A percentile compares a stretch with the other conserved stretches of the same genome.
phyloP scores from a whole-genome alignment of 1,140 invertebrate species.

The Copidosoma floridanum region DNA sequence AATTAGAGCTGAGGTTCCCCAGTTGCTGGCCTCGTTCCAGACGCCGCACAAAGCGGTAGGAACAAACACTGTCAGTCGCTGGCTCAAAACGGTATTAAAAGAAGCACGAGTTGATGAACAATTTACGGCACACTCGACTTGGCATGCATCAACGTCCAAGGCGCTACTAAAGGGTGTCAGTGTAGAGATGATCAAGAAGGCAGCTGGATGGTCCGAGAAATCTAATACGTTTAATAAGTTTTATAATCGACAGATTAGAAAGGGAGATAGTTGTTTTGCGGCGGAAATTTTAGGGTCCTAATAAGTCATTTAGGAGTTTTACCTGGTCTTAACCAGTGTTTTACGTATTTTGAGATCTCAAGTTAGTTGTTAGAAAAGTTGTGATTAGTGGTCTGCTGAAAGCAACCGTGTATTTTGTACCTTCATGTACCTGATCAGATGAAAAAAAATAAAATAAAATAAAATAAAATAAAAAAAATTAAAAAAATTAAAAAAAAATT shows the following conservation, averaged over 20 bases:
- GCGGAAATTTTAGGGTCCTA: not conserved
- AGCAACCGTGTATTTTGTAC: too few species aligned
- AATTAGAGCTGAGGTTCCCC: not conserved
- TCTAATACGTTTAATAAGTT: slow-evolving; percentile 1
- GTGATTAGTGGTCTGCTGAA: too few species aligned
- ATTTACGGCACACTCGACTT: slow-evolving; percentile 3
- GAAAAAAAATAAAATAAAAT: too few species aligned
- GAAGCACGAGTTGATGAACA: not conserved
- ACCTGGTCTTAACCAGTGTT: too few species aligned
- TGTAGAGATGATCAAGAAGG: not conserved
- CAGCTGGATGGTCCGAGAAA: slow-evolving; percentile 9
- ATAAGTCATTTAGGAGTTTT: too few species aligned
- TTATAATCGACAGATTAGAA: slow-evolving; percentile 5
- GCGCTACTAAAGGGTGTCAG: not conserved
- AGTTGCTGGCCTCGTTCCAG: slow-evolving; percentile 1
- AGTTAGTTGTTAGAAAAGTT: too few species aligned
- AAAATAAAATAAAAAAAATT: too few species aligned
- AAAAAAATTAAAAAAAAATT: too few species aligned
- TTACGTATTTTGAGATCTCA: too few species aligned
- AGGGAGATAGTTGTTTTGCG: not conserved
- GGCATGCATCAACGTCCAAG: not conserved
- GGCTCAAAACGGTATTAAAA: slow-evolving; percentile 2
- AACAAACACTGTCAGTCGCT: slow-evolving; percentile 8
- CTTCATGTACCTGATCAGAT: too few species aligned
- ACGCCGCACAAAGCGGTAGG: slow-evolving; percentile 10